A percentile compares a stretch with the other conserved stretches of the same genome.
These are phyloP conservation scores for Nemurella pictetii DNA, from an alignment of 2,888 invertebrate species.

Conservation along the genomic window DNA sequence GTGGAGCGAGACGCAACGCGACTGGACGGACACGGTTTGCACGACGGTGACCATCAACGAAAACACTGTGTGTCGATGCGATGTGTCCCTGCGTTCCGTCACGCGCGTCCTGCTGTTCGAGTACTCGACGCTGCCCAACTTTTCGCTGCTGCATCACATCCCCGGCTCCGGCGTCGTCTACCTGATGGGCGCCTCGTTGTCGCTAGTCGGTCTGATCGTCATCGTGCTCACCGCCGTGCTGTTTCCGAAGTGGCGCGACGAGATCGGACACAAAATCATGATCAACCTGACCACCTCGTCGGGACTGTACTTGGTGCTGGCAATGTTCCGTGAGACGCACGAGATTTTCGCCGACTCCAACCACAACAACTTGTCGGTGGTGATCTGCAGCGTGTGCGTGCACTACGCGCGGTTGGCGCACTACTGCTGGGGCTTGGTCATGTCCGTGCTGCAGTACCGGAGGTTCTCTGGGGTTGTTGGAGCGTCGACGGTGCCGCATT, in stretches of 20 bases:
- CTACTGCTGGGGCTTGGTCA: background rate
- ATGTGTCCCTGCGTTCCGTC: background rate
- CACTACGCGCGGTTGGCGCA: background rate
- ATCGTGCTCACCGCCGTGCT: background rate
- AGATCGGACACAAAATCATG: background rate
- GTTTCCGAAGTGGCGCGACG: background rate
- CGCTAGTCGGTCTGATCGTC: background rate
- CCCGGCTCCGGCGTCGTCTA: background rate
- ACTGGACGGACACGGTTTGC: background rate
- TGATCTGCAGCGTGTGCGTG: background rate
- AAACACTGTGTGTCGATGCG: background rate
- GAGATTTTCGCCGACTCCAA: background rate
- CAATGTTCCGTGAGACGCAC: background rate
- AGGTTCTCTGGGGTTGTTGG: background rate
- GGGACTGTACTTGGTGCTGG: background rate
- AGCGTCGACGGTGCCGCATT: background rate
- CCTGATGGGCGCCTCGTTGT: background rate
- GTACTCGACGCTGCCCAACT: background rate
- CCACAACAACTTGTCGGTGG: background rate
- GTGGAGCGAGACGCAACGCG: background rate
- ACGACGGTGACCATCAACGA: background rate
- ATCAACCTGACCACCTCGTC: background rate
- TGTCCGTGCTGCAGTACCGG: background rate
- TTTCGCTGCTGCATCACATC: background rate
- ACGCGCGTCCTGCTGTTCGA: background rate